Base-by-base conservation (phyloP, 2,888 invertebrate species). In the Lutraria lutraria region DNA sequence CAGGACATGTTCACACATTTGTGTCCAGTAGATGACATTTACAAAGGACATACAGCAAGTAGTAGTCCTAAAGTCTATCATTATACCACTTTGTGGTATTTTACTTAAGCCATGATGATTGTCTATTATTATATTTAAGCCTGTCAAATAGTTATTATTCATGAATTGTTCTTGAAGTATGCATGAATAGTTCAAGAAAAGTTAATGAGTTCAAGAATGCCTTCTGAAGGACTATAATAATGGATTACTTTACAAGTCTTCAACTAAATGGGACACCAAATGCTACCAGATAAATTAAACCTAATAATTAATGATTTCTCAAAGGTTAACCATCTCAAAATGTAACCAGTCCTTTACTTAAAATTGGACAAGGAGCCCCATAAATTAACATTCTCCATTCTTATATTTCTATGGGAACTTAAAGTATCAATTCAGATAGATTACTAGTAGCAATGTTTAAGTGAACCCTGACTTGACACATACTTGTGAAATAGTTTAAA, bases 241-340 rank as follows among this genome's bases (percentile, higher is more conserved):
- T 25, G 10, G 4, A n/a, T 21, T n/a, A 68, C 63, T 12, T n/a
- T 68, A 68, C 43, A 68, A 68, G 25, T 68, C 25, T 68, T 68
- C n/a, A 3, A 68, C 25, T 68, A 25, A 12, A 68, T 68, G 13
- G 25, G 21, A n/a, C 63, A 68, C 63, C 25, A 25, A 25, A 68
- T 12, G 25, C 63, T 68, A 68, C 63, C 25, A 43, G 63, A 25
- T 68, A 68, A 68, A 68, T 68, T 68, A 68, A 68, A 68, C 25
- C 63, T 68, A 68, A 68, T 68, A 25, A 68, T 25, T 68, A 68
- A n/a, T 68, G 63, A 68, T 68, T 68, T 68, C 25, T 68, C n/a
- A n/a, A 43, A 12, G 63, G 63, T 68, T 68, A n/a, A 68, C 63
- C n/a, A 68, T 25, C 63, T 68, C 25, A 68, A n/a, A 25, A 68